Evolutionary conservation across 30 jellyfish, hydroid and myxozoan genomes (phyloP), one percentile per base, ranked within the genome.

Genomic region (Morbakka virulenta): DNA sequence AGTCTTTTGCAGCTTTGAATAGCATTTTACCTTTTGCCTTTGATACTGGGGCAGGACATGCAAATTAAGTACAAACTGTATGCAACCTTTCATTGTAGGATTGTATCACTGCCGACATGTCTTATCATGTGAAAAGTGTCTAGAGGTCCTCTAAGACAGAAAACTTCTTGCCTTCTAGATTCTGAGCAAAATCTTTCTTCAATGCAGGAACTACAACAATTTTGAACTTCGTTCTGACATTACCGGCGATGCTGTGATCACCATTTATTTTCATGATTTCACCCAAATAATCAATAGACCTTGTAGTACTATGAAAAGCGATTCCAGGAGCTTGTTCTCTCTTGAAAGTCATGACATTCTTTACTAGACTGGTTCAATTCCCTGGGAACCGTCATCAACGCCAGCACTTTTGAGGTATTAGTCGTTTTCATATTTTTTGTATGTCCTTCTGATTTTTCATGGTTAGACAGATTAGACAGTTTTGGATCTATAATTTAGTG

Each of bases 171-270:
- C 75, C 80, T 27, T 41, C 24, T 23, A 83, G 66, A 14, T 75
- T 32, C 24, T 62, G 68, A n/a, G 72, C 30, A n/a, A 83, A 31
- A 28, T 62, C 47, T 62, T 73, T 41, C 28, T 76, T 74, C 86
- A 74, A 13, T 32, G 83, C 82, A 21, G 91, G 95, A 4, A 87
- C 67, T n/a, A 83, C 52, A 57, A 83, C 84, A 49, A 62, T 62
- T 35, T 67, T 83, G 24, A 83, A 32, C 50, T 57, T 72, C 25
- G 71, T 79, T 52, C 49, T 67, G 41, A 68, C 11, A n/a, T 78
- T 26, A 1, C 53, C 91, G 49, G 31, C 32, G 6, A 9, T 61
- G 32, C 89, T 66, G 11, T 64, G 89, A 24, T 36, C 66, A 20
- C 82, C 89, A 69, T 69, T 26, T n/a, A n/a, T 50, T 35, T 49